A percentile compares a stretch with the other conserved stretches of the same genome.
Evolutionary conservation across 1,140 invertebrate species (phyloP).

Genomic region (Drosophila melanogaster): Release_6_plus_ISO1_MT NT_037436.4:17713501-17714000

Average conservation of each 20-base stretch:
- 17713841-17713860: conserved; percentile 5
- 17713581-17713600: conserved; percentile 72
- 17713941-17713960: conserved; percentile 35
- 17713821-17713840: conserved; percentile 14
- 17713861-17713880: conserved; percentile 32
- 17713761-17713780: conserved; percentile 34
- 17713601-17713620: conserved; percentile 68
- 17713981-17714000: conserved; percentile 76
- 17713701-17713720: conserved; percentile 6
- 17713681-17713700: conserved; percentile 30
- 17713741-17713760: conserved; percentile 50
- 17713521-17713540: conserved; percentile 45
- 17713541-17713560: conserved; percentile 33
- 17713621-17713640: conserved; percentile 54
- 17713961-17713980: conserved; percentile 51
- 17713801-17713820: conserved; percentile 11
- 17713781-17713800: conserved; percentile 22
- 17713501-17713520: conserved; percentile 8
- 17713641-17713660: conserved; percentile 30
- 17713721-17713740: conserved; percentile 54
- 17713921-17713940: conserved; percentile 36
- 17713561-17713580: conserved; percentile 64
- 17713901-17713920: conserved; percentile 47
- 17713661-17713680: conserved; percentile 38
- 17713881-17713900: conserved; percentile 75